A percentile compares a stretch with the other conserved stretches of the same genome.
phyloP scores from a whole-genome alignment of 2,113 vertebrate genomes.

The Psilopogon haemacephalus region DNA sequence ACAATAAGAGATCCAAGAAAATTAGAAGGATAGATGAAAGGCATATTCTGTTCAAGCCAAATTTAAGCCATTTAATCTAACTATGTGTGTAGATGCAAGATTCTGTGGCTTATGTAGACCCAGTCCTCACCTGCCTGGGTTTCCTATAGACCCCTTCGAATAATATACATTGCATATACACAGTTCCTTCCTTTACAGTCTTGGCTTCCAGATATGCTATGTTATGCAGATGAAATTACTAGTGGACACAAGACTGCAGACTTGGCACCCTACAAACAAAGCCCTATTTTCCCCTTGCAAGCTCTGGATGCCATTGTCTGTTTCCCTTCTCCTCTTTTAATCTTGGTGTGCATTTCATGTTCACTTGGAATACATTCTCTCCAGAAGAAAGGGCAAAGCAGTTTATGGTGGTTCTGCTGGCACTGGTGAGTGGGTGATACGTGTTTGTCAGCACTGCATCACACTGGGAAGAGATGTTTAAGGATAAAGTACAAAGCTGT shows the following conservation, averaged over 20 bases:
- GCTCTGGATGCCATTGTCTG: background rate
- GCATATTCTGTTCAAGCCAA: background rate
- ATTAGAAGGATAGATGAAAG: background rate
- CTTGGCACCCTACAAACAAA: background rate
- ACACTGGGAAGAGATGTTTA: background rate
- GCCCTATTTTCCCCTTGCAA: background rate
- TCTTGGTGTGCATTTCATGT: background rate
- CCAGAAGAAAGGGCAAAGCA: background rate
- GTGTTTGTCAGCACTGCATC: background rate
- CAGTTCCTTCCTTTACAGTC: background rate
- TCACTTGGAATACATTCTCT: background rate
- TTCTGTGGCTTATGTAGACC: background rate
- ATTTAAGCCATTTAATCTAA: background rate
- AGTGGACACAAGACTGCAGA: background rate
- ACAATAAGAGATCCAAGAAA: background rate
- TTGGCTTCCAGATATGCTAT: background rate
- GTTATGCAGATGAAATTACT: background rate
- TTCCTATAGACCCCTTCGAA: background rate
- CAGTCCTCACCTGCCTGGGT: background rate
- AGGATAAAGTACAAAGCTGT: background rate
- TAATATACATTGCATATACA: no score
- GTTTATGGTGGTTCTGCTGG: background rate
- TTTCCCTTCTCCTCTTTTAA: background rate
- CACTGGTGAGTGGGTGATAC: background rate
- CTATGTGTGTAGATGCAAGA: background rate